phyloP scores from a whole-genome alignment of 2,888 invertebrate genomes.

The Gymnocheta viridis region DNA sequence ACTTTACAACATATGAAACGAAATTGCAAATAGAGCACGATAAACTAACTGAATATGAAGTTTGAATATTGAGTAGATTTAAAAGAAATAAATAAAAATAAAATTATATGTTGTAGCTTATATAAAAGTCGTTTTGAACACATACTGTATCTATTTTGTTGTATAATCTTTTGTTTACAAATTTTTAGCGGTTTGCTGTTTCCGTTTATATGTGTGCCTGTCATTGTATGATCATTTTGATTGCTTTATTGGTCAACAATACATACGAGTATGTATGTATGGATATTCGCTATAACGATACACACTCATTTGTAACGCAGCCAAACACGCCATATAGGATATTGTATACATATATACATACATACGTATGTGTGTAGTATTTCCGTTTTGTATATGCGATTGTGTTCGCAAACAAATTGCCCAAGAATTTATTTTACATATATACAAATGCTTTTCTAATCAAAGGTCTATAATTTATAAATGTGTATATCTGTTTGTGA shows the following conservation, averaged over 20 bases:
- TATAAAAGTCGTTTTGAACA: not conserved
- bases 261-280: too few species aligned
- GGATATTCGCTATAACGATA: not conserved
- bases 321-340: too few species aligned
- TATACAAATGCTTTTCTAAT: constrained; percentile 2
- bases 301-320: too few species aligned
- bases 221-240: constrained; percentile 27
- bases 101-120: not conserved
- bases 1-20: not conserved
- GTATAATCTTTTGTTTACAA: constrained; percentile 27
- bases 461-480: constrained; percentile 14
- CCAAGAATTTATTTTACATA: too few species aligned
- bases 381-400: too few species aligned
- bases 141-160: not conserved
- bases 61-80: not conserved
- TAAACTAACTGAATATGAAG: not conserved
- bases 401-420: too few species aligned
- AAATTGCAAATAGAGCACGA: constrained; percentile 1
- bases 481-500: not conserved
- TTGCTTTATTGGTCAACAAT: constrained; percentile 46
- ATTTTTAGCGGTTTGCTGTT: constrained; percentile 40
- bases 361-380: not conserved
- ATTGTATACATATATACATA: too few species aligned
- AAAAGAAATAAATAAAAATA: not conserved
- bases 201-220: constrained; percentile 2